A percentile compares a stretch with the other conserved stretches of the same genome.
These are phyloP conservation scores for Choristoneura rosaceana DNA, from an alignment of 2,888 invertebrate genomes.

Conservation along the genomic window DNA sequence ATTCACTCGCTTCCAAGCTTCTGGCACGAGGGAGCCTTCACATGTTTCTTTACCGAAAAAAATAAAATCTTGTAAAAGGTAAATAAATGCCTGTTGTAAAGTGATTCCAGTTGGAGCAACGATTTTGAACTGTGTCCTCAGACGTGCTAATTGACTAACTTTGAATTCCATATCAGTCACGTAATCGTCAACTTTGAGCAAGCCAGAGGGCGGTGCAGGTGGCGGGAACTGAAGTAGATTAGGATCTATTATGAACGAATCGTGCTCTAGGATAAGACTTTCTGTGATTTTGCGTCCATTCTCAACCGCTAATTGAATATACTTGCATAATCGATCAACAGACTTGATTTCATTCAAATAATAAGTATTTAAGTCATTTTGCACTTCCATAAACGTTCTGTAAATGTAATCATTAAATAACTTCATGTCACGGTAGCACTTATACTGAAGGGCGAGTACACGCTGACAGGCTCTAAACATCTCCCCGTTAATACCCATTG, in stretches of 20 bases:
- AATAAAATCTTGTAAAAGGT: conserved; percentile 81
- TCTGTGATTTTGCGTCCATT: conserved; percentile 75
- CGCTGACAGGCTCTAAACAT: conserved; percentile 78
- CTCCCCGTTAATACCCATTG: conserved; percentile 84
- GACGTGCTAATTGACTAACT: conserved; percentile 67
- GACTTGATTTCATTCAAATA: conserved; percentile 75
- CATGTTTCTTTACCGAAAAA: conserved; percentile 77
- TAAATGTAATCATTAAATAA: conserved; percentile 73
- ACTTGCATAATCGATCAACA: conserved; percentile 81
- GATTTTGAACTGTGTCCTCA: conserved; percentile 71
- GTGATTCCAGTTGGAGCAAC: conserved; percentile 73
- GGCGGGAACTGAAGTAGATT: conserved; percentile 70
- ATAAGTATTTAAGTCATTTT: conserved; percentile 75
- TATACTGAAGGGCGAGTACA: conserved; percentile 66
- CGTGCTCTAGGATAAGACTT: conserved; percentile 76
- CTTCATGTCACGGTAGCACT: conserved; percentile 74
- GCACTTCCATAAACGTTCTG: conserved; percentile 75
- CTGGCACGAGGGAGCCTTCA: conserved; percentile 65
- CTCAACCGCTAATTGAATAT: conserved; percentile 83
- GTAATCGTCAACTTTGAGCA: conserved; percentile 54
- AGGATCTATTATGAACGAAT: conserved; percentile 79
- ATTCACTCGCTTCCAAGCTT: conserved; percentile 73
- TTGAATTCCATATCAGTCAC: conserved; percentile 65
- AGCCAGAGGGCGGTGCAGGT: conserved; percentile 49
- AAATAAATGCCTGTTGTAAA: conserved; percentile 79